Percentiles rank a stretch among this genome's conserved stretches.
Conservation (phyloP, 2,888 invertebrate genomes). For the Eumerus sabulonum region DNA sequence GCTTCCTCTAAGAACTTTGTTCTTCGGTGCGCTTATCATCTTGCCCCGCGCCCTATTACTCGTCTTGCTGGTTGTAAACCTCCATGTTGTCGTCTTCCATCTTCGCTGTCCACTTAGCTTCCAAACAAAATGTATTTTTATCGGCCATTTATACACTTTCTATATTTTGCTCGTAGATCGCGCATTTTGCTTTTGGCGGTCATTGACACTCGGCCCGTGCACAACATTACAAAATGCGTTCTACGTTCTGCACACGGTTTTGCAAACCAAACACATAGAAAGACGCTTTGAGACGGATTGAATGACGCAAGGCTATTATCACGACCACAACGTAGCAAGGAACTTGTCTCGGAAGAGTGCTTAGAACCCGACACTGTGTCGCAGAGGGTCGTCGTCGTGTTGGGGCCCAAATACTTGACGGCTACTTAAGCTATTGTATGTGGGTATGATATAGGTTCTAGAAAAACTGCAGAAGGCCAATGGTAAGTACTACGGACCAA, state of each 20-base stretch:
- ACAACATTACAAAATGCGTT: slow-evolving; percentile 52
- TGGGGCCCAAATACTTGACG: not conserved
- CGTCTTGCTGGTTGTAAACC: too few species aligned
- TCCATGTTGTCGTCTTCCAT: too few species aligned
- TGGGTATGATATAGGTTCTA: not conserved
- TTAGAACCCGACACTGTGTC: slow-evolving; percentile 26
- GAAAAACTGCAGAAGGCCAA: slow-evolving; percentile 1
- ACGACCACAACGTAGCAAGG: slow-evolving; percentile 9
- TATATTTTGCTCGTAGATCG: slow-evolving; percentile 57
- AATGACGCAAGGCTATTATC: slow-evolving; percentile 17
- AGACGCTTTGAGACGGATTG: slow-evolving; percentile 9
- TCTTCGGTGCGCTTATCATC: too few species aligned
- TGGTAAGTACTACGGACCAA: too few species aligned
- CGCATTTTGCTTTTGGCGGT: slow-evolving; percentile 46
- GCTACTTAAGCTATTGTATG: too few species aligned
- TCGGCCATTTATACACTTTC: slow-evolving; percentile 51
- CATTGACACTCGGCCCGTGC: slow-evolving; percentile 46
- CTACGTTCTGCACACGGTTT: slow-evolving; percentile 41
- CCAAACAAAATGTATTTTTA: slow-evolving; percentile 42
- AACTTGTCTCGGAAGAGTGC: not conserved
- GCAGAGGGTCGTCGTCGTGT: not conserved
- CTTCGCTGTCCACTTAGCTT: too few species aligned
- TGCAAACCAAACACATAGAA: too few species aligned
- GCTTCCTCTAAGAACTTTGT: too few species aligned
- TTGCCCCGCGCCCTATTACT: too few species aligned